Base-by-base conservation (phyloP, 2,888 invertebrate genomes). In the Blera fallax region DNA sequence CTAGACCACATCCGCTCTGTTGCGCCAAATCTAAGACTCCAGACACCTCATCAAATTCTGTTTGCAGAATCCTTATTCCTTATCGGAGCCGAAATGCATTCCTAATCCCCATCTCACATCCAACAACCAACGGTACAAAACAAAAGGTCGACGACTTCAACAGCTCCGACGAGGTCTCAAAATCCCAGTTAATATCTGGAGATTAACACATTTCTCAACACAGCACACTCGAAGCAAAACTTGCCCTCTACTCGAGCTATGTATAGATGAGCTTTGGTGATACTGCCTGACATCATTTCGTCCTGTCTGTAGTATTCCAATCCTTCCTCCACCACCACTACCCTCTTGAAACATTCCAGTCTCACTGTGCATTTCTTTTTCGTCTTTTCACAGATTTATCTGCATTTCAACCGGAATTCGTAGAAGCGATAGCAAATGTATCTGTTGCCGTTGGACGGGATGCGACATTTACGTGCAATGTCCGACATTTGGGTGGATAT, bases 401-500 rank as follows among this genome's bases (percentile, higher is more conserved):
- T 87, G 90, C 91, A 88, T 96, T 95, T 92, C 96, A 96, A 91
- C 97, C 97, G 18, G 96, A 97, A 92, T 98, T 98, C 90, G 95
- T 95, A 78, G 96, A 96, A 89, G 95, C 96, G 48, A 94, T 98
- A 90, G 94, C 95, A 88, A 98, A 98, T 93, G 93, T 97, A 89
- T 97, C 97, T 74, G 94, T 97, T 76, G 95, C 97, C 67, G 94
- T 97, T 82, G 97, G 97, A 85, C 94, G 97, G 90, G 97, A 98
- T 92, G 97, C 97, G 80, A 96, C 95, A 83, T 97, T 98, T 91
- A 95, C 95, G 90, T 98, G 98, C 92, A 94, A 96, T 90, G 97
- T 98, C 73, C 95, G 96, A 90, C 96, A 97, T 92, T 94, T 98
- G 88, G 97, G 97, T 72, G 97, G 97, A 89, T 97, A 97, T 93